phyloP scores from a whole-genome alignment of 2,113 vertebrate species.

The Suncus etruscus region DNA sequence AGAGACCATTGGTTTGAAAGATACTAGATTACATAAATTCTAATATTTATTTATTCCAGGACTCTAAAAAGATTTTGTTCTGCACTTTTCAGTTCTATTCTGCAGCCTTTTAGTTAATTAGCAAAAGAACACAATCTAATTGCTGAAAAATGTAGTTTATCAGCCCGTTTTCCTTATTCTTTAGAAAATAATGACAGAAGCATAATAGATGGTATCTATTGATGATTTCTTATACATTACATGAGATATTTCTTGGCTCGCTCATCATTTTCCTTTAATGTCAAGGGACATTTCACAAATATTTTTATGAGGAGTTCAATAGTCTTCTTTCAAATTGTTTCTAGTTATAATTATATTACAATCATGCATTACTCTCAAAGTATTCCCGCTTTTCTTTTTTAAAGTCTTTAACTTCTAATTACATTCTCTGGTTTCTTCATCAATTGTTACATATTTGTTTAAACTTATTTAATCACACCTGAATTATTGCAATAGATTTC shows the following conservation, averaged over 20 bases:
- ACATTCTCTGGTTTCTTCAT: not conserved
- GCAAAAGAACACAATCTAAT: not conserved
- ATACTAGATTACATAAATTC: not conserved
- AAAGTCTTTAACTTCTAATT: not conserved
- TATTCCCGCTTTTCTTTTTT: not conserved
- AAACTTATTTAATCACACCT: not conserved
- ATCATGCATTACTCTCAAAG: not conserved
- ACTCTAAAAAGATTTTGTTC: not conserved
- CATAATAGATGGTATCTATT: not conserved
- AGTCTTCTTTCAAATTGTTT: not conserved
- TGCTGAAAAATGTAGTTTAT: not conserved
- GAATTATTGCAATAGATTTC: not conserved
- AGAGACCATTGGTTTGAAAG: not conserved
- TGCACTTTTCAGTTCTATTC: not conserved
- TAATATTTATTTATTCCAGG: not conserved
- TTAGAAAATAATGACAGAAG: not conserved
- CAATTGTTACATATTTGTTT: not conserved
- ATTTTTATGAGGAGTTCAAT: not conserved
- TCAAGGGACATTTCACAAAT: too few species aligned
- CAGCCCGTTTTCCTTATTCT: not conserved
- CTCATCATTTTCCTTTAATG: too few species aligned
- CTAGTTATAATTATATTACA: not conserved
- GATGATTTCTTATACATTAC: not conserved
- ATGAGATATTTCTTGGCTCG: not conserved
- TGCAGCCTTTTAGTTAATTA: not conserved